phyloP scores from a whole-genome alignment of 2,113 vertebrate genomes.

The Phalacrocorax brasilianus region DNA sequence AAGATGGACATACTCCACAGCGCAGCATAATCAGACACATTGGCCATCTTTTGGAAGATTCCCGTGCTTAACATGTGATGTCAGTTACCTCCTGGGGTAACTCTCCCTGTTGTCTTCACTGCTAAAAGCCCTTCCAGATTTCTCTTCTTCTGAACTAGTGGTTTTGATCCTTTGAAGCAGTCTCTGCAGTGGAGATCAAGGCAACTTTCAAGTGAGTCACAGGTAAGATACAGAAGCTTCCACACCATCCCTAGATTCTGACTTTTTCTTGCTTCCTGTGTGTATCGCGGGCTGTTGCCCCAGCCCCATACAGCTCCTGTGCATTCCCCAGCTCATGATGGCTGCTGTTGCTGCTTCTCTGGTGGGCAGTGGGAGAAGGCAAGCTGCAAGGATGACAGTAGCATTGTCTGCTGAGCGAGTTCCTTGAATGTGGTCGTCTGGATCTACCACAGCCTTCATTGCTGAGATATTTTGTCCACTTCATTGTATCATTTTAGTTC shows the following conservation, averaged over 20 bases:
- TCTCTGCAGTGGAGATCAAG: background rate
- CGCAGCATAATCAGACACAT: background rate
- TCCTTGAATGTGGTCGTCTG: background rate
- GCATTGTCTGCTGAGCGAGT: background rate
- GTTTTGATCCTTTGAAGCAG: background rate
- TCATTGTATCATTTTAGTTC: background rate
- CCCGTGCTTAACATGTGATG: background rate
- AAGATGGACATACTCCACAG: background rate
- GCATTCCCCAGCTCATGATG: background rate
- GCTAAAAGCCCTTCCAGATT: background rate
- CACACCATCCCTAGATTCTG: background rate
- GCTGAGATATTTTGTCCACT: background rate
- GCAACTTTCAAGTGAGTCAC: background rate
- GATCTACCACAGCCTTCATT: background rate
- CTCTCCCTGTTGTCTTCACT: background rate
- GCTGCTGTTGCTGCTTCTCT: background rate
- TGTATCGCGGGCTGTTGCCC: background rate
- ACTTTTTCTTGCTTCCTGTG: background rate
- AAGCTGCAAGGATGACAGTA: background rate
- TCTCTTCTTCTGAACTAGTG: background rate
- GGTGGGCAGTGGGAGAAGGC: background rate
- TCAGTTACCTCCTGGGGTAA: background rate
- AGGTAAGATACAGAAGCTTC: background rate
- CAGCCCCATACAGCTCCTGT: rapidly evolving
- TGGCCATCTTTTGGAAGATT: background rate